phyloP scores from a whole-genome alignment of 2,888 invertebrate species.

The Cheilosia urbana region DNA sequence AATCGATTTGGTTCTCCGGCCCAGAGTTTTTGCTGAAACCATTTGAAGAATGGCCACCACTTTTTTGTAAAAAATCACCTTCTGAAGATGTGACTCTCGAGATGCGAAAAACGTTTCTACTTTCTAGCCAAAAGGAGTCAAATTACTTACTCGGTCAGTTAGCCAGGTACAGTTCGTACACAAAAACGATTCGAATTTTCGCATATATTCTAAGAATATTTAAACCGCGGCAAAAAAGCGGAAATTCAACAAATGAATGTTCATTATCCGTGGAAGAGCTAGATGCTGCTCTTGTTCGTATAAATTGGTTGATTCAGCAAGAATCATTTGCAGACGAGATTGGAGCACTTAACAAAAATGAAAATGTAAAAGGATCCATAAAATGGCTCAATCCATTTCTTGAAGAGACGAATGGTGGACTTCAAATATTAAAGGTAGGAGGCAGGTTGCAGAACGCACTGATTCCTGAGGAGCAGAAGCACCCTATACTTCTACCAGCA shows the following conservation, averaged over 20 bases:
- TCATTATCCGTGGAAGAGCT: too few species aligned
- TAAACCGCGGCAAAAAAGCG: too few species aligned
- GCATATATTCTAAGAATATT: too few species aligned
- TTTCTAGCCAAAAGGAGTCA: not conserved
- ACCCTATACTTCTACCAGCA: not conserved
- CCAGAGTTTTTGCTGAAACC: too few species aligned
- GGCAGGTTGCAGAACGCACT: too few species aligned
- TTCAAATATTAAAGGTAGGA: not conserved
- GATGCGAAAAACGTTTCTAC: not conserved
- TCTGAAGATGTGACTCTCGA: not conserved
- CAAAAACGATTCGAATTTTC: not conserved
- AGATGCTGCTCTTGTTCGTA: too few species aligned
- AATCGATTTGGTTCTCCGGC: not conserved
- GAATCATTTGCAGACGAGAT: not conserved
- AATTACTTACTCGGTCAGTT: not conserved
- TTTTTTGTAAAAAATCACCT: not conserved
- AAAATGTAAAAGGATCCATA: not conserved
- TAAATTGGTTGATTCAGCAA: not conserved
- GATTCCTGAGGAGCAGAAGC: too few species aligned
- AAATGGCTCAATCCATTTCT: too few species aligned
- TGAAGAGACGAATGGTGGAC: not conserved
- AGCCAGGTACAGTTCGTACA: not conserved
- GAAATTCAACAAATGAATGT: too few species aligned
- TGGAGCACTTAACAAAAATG: too few species aligned
- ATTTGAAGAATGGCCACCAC: not conserved